A percentile compares a stretch with the other conserved stretches of the same genome.
Conservation (phyloP, 2,888 invertebrate genomes). For the Poecilobothrus nobilitatus region DNA sequence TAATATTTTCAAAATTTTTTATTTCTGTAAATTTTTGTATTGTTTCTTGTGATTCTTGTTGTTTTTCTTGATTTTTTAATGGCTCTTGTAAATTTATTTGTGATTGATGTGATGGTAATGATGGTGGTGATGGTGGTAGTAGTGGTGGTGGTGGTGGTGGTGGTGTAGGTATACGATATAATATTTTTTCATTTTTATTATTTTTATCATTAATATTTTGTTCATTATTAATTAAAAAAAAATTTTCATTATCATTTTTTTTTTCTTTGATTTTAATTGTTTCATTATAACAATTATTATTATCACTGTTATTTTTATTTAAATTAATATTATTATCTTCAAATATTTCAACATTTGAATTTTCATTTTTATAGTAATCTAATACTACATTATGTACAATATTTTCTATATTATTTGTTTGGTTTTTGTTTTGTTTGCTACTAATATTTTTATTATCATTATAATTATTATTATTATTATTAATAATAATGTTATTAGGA, state of each 20-base stretch:
- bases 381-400: background rate
- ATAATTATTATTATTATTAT: conserved; percentile 5
- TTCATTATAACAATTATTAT: background rate
- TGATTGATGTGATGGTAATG: background rate
- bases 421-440: background rate
- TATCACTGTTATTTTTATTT: conserved; percentile 14
- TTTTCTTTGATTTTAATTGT: background rate
- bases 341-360: background rate
- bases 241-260: background rate
- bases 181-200: background rate
- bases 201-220: background rate
- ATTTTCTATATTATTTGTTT: background rate
- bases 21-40: conserved; percentile 11
- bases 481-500: conserved; percentile 9
- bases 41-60: conserved; percentile 12
- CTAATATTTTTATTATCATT: conserved; percentile 8
- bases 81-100: background rate
- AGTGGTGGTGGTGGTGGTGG: background rate
- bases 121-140: background rate
- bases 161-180: background rate
- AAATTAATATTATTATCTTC: conserved; percentile 10
- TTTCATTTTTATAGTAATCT: conserved; percentile 7
- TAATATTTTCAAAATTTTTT: conserved; percentile 14
- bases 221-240: background rate
- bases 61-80: conserved; percentile 9